These are phyloP conservation scores for Acholoe squamosa DNA, from an alignment of 2,888 invertebrate genomes.

Conservation along the genomic window DNA sequence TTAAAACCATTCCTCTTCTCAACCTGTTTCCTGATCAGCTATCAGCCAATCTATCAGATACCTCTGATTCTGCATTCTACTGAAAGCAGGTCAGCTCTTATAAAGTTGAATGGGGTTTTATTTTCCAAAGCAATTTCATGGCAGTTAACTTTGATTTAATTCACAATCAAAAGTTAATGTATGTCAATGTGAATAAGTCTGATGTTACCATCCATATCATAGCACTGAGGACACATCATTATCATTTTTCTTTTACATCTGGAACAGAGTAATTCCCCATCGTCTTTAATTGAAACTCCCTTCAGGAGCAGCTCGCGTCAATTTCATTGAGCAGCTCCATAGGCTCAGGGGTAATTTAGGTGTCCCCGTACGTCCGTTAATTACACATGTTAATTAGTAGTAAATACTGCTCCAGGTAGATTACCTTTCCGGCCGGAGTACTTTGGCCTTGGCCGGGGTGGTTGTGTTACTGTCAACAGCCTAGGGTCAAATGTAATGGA, in stretches of 20 bases:
- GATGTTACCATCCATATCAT: background rate
- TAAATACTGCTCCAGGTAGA: background rate
- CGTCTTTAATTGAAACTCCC: background rate
- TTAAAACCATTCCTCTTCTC: no score
- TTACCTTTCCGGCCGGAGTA: background rate
- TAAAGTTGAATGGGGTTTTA: background rate
- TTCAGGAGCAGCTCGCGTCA: background rate
- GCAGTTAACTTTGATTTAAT: background rate
- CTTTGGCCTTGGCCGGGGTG: no score
- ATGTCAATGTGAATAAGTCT: background rate
- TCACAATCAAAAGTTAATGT: background rate
- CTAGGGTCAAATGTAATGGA: no score
- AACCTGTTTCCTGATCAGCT: no score
- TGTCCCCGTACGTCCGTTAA: background rate
- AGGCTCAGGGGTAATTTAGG: background rate
- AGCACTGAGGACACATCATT: background rate
- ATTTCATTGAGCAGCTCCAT: background rate
- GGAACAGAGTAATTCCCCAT: background rate
- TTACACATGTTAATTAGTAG: slow-evolving; percentile 18
- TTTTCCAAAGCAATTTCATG: background rate
- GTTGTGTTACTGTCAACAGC: no score
- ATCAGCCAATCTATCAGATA: no score
- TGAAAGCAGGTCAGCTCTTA: no score
- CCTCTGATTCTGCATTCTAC: no score
- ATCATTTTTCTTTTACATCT: background rate